phyloP scores from a whole-genome alignment of 2,797 vertebrate genomes.

The Meda fulgida region DNA sequence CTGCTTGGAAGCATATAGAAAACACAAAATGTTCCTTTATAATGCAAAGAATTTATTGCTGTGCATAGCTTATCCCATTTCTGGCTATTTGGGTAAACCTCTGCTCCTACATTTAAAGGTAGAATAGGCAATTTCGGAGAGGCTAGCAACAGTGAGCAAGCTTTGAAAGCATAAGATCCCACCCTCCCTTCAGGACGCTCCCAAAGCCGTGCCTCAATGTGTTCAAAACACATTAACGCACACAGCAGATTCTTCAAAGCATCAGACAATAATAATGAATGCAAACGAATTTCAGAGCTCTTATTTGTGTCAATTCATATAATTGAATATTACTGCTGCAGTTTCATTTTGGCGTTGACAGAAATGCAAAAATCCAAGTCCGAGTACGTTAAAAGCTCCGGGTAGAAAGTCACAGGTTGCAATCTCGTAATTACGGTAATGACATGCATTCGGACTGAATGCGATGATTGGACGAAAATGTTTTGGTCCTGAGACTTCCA shows the following conservation, averaged over 20 bases:
- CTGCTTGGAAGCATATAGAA: conserved; percentile 4
- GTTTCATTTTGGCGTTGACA: too few relatives aligned
- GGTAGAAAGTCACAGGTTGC: too few relatives aligned
- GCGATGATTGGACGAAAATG: too few relatives aligned
- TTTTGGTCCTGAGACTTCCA: not conserved
- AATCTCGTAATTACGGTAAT: too few relatives aligned
- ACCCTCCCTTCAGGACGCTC: not conserved
- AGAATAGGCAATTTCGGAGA: not conserved
- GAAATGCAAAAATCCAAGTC: too few relatives aligned
- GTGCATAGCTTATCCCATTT: not conserved
- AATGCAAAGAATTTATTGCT: not conserved
- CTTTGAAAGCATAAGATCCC: not conserved
- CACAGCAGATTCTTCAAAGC: not conserved
- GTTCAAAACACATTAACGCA: not conserved
- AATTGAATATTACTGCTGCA: too few relatives aligned
- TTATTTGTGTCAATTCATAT: too few relatives aligned
- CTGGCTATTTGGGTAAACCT: not conserved
- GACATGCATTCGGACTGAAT: too few relatives aligned
- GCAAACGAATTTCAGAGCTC: too few relatives aligned
- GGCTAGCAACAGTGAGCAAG: not conserved
- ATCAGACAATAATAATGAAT: too few relatives aligned
- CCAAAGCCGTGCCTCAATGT: not conserved
- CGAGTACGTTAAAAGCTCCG: too few relatives aligned
- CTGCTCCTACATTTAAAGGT: conserved; percentile 6
- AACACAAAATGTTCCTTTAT: not conserved